Evolutionary conservation across 2,797 vertebrate genomes (phyloP).

Genomic region (Tolypeutes matacus): DNA sequence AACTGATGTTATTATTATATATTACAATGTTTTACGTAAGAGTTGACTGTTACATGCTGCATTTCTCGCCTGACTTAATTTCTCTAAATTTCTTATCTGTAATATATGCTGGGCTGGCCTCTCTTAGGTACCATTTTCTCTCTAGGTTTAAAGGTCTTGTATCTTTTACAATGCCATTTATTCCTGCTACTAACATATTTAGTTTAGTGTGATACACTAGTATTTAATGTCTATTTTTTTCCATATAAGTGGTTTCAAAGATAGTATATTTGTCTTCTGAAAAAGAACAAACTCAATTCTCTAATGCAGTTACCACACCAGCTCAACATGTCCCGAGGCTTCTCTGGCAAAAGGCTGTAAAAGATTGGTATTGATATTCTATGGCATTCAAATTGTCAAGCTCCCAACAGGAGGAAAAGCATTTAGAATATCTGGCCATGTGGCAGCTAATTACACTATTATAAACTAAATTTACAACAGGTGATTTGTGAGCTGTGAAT

Average conservation of each 20-base stretch:
- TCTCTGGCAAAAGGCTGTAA: slow-evolving; percentile 87
- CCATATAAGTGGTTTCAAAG: slow-evolving; percentile 87
- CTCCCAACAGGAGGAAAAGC: slow-evolving; percentile 81
- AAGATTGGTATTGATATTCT: slow-evolving; percentile 89
- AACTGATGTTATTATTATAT: background rate
- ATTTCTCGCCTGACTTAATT: background rate
- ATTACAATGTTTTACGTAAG: background rate
- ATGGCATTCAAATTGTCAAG: slow-evolving; percentile 88
- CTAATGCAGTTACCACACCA: slow-evolving; percentile 85
- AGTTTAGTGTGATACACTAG: slow-evolving; percentile 76
- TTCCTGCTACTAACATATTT: slow-evolving; percentile 70
- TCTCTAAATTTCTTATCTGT: background rate
- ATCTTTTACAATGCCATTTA: slow-evolving; percentile 47
- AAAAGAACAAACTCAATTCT: slow-evolving; percentile 89
- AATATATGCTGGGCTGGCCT: background rate
- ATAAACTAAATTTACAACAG: slow-evolving; percentile 88
- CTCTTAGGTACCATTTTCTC: slow-evolving; percentile 10
- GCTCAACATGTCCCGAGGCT: slow-evolving; percentile 86
- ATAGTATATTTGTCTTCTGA: slow-evolving; percentile 90
- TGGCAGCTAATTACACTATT: slow-evolving; percentile 87
- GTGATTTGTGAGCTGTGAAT: slow-evolving; percentile 80
- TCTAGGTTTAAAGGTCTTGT: background rate
- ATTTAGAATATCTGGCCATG: slow-evolving; percentile 86
- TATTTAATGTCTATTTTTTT: slow-evolving; percentile 85
- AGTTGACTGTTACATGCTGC: background rate